Conservation (phyloP, 2,888 invertebrate species). For the Chymomyza amoena region DNA sequence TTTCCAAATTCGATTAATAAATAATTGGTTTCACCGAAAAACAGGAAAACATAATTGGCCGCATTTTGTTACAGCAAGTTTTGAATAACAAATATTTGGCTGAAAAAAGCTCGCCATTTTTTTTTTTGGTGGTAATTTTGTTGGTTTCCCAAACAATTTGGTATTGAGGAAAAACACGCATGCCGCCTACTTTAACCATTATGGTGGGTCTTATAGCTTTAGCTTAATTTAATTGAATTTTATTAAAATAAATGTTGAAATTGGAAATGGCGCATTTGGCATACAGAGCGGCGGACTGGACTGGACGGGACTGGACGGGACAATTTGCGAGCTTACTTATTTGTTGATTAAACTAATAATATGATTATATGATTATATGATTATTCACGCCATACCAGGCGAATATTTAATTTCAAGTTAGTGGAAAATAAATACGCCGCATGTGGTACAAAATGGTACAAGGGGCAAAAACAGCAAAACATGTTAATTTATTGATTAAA, state of each 20-base stretch:
- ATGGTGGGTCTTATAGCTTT: neutral
- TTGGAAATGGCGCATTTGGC: neutral
- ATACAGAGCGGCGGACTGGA: neutral
- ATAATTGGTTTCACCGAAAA: too few relatives aligned
- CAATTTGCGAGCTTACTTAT: neutral
- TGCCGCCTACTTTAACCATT: neutral
- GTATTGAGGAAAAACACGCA: neutral
- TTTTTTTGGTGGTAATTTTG: too few relatives aligned
- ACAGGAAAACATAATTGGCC: too few relatives aligned
- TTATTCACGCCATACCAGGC: slow-evolving; percentile 21
- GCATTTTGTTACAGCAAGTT: too few relatives aligned
- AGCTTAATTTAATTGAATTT: neutral
- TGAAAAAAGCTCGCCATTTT: too few relatives aligned
- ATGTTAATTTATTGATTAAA: slow-evolving; percentile 29
- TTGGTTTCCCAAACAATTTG: neutral
- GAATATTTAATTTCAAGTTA: slow-evolving; percentile 5
- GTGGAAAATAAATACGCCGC: neutral
- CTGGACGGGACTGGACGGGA: too few relatives aligned
- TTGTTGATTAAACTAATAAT: slow-evolving; percentile 34
- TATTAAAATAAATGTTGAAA: neutral
- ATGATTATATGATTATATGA: slow-evolving; percentile 44
- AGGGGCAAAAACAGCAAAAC: slow-evolving; percentile 5
- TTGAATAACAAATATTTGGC: too few relatives aligned
- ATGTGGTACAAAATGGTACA: neutral
- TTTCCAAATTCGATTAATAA: too few relatives aligned